Evolutionary conservation across 2,113 vertebrate genomes (phyloP).

Genomic region (Alexandromys fortis): DNA sequence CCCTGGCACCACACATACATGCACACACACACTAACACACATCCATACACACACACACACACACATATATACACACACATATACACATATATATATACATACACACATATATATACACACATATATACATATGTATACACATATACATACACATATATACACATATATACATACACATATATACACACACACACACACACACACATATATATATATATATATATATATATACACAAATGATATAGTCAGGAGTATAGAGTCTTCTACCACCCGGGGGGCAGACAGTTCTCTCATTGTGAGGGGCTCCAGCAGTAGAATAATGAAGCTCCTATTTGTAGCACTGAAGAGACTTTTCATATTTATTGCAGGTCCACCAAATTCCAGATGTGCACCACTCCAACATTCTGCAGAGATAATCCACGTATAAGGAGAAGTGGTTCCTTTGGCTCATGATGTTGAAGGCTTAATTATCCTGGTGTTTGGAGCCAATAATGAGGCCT

Average conservation of each 20-base stretch:
- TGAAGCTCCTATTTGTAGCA: not conserved
- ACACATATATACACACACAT: too few species aligned
- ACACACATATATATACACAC: accelerated
- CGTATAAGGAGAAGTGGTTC: too few species aligned
- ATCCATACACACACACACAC: too few species aligned
- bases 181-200: not conserved
- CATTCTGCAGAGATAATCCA: too few species aligned
- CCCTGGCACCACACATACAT: not conserved
- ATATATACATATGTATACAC: not conserved
- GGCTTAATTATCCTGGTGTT: not conserved
- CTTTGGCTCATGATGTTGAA: not conserved
- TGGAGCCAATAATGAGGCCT: not conserved
- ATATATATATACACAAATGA: not conserved
- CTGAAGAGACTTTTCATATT: not conserved
- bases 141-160: too few species aligned
- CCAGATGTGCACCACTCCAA: not conserved
- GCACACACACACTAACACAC: not conserved
- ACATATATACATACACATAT: accelerated
- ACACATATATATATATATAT: accelerated
- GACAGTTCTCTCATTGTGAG: too few species aligned
- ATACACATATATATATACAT: accelerated
- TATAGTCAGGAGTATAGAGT: not conserved
- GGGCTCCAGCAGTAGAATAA: not conserved
- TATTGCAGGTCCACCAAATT: not conserved
- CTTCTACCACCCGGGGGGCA: not conserved